Conservation (phyloP, 2,797 vertebrate genomes). For the Crocodylus rhombifer region DNA sequence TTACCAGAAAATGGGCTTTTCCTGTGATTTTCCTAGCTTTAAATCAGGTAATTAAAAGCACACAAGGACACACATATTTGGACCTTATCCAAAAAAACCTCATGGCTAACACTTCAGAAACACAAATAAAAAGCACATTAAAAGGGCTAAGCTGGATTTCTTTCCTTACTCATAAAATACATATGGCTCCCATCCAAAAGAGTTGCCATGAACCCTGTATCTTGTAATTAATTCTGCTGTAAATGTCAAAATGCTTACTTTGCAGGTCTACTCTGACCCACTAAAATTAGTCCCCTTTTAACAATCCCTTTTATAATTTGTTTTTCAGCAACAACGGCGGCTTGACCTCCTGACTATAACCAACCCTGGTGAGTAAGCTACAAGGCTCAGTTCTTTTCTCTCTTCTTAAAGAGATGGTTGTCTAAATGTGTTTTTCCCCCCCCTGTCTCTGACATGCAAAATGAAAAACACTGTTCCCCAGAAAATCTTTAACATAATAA, state of each 20-base stretch:
- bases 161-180: constrained; percentile 18
- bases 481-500: constrained; percentile 80
- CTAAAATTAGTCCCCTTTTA: constrained; percentile 70
- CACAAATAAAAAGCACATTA: constrained; percentile 58
- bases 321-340: constrained; percentile 93
- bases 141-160: constrained; percentile 32
- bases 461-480: constrained; percentile 73
- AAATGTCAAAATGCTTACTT: constrained; percentile 58
- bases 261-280: constrained; percentile 55
- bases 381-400: neutral
- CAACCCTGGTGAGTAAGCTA: constrained; percentile 90
- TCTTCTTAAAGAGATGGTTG: constrained; percentile 63
- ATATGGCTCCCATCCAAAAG: constrained; percentile 57
- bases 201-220: constrained; percentile 40
- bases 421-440: constrained; percentile 54
- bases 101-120: constrained; percentile 57
- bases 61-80: neutral
- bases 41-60: constrained; percentile 43
- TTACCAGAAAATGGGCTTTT: constrained; percentile 64
- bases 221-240: constrained; percentile 52
- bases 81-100: constrained; percentile 45
- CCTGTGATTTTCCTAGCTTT: constrained; percentile 65
- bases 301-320: constrained; percentile 76
- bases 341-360: constrained; percentile 97
- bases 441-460: constrained; percentile 61